Percentiles rank a stretch among this genome's conserved stretches.
These are phyloP conservation scores for Zaprionus camerounensis DNA, from an alignment of 1,140 invertebrate species.

Conservation along the genomic window DNA sequence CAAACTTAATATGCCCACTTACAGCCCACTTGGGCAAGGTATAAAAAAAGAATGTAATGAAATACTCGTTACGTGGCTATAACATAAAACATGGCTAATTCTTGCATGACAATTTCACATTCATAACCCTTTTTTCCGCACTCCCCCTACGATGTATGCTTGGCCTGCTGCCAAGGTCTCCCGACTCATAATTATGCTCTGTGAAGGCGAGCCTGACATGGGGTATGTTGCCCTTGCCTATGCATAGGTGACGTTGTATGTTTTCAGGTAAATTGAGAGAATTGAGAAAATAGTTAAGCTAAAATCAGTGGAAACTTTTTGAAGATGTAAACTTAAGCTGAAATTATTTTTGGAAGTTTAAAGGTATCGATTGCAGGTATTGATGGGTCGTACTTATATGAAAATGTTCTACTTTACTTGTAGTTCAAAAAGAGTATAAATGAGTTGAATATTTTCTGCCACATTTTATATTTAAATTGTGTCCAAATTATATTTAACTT, in stretches of 20 bases:
- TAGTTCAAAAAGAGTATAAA: too few relatives aligned
- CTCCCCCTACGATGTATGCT: constrained; percentile 37
- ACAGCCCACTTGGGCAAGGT: neutral
- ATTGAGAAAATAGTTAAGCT: neutral
- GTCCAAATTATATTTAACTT: too few relatives aligned
- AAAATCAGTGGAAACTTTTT: too few relatives aligned
- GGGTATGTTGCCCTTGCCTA: neutral
- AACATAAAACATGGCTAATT: constrained; percentile 84
- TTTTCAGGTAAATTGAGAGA: neutral
- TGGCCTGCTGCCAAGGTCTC: constrained; percentile 58
- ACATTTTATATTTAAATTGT: too few relatives aligned
- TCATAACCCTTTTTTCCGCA: constrained; percentile 78
- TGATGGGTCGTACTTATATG: too few relatives aligned
- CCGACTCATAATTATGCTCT: constrained; percentile 75
- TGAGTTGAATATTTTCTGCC: too few relatives aligned
- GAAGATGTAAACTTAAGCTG: neutral
- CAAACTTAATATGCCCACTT: neutral
- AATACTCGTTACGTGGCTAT: constrained; percentile 68
- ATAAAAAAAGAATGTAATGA: constrained; percentile 63
- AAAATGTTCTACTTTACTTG: too few relatives aligned
- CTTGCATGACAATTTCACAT: constrained; percentile 84
- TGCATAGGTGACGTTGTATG: neutral
- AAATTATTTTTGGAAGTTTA: too few relatives aligned
- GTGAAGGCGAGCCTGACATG: neutral
- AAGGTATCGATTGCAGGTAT: too few relatives aligned